Evolutionary conservation across 2,888 invertebrate genomes (phyloP).

Genomic region (Macrosiphum euphorbiae): DNA sequence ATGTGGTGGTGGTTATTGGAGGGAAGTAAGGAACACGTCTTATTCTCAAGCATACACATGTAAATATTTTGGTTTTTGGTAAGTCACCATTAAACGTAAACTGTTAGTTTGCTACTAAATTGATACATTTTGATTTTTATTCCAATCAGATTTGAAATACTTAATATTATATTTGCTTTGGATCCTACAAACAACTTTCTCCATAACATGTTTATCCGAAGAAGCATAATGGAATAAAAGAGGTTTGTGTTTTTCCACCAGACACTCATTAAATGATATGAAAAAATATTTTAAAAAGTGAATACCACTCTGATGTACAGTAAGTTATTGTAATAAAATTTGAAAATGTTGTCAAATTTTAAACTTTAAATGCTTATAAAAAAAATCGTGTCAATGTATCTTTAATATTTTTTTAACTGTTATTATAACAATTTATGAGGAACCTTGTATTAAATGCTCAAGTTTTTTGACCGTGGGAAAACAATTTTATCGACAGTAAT

Average conservation of each 20-base stretch:
- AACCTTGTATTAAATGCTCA: too few species aligned
- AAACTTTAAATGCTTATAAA: background rate
- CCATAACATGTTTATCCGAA: background rate
- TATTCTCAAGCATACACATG: background rate
- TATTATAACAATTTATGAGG: too few species aligned
- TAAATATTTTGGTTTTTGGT: background rate
- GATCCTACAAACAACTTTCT: background rate
- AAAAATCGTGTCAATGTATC: too few species aligned
- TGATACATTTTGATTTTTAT: background rate
- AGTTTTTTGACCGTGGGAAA: too few species aligned
- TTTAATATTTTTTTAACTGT: too few species aligned
- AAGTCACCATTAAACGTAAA: background rate
- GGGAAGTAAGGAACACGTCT: background rate
- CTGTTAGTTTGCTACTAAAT: background rate
- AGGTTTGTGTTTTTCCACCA: too few species aligned
- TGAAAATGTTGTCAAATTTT: background rate
- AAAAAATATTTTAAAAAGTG: too few species aligned
- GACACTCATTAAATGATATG: too few species aligned
- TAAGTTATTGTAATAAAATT: too few species aligned
- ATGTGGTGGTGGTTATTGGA: background rate
- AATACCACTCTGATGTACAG: too few species aligned
- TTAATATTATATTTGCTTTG: background rate
- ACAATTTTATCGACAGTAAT: too few species aligned
- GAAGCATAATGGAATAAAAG: background rate
- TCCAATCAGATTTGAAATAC: background rate